Base-by-base conservation (phyloP, 2,113 vertebrate species). In the western clawed frog (Xenopus tropicalis) region DNA sequence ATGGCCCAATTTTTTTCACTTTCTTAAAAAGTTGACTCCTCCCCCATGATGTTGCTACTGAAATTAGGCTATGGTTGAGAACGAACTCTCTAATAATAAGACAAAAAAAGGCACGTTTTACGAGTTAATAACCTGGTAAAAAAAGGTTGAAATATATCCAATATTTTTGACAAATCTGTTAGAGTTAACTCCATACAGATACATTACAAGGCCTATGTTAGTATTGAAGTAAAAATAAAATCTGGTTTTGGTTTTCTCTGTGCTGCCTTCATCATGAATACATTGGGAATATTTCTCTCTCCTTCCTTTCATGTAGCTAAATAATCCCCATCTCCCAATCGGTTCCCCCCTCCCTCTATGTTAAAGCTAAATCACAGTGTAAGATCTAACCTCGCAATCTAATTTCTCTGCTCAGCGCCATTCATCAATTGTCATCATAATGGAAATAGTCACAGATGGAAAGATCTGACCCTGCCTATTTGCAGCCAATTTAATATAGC, bases 401-500 rank as follows among this genome's bases (percentile, higher is more conserved):
- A 63, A 72, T 72, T 64, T 22, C 25, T 37, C 19, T 20, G 22
- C 29, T 56, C n/a, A 11, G 48, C 51, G 44, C 61, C 25, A 7
- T 61, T 48, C 48, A 24, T 65, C 70, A 65, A 22, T 54, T 65
- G 61, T 43, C 61, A 64, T 54, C 61, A 17, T 25, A 25, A 46
- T 71, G 24, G 46, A 71, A 71, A 71, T 54, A 54, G 61, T 21
- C 37, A 42, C 29, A n/a, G 52, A 72, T 65, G 70, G 70, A 72
- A 72, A 72, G 62, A 22, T 64, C 70, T 64, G 61, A 72, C 70
- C 70, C 70, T 19, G 29, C 43, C 44, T 25, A 57, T 70, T 61
- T 46, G 20, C 58, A 72, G 61, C 46, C 70, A 72, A 72, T 72
- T 64, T 72, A 64, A 42, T 56, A 64, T 64, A 21, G 70, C 61